Evolutionary conservation across 2,888 invertebrate genomes (phyloP), one percentile per base, ranked within the genome.

Genomic region (Campoplex nolae): DNA sequence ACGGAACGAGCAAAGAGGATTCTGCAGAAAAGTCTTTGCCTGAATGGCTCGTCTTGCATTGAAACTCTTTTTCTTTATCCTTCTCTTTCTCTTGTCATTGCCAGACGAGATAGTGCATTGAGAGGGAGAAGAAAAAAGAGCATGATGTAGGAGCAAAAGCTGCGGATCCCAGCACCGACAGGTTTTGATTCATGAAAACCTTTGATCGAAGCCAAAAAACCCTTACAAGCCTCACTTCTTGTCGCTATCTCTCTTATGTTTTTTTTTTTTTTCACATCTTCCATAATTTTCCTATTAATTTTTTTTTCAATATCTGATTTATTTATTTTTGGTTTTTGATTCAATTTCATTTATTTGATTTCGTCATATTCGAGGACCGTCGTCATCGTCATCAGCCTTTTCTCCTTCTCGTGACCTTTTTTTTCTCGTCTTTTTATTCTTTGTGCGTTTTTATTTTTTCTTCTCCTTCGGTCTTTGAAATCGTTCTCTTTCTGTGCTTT

Each of bases 131-230:
- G 9, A 7, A 42, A 42, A 42, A 42, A 11, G 45, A 45, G 45
- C 13, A 45, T 13, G 45, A 11, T 45, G 11, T 13, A 45, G 11
- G 13, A 45, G 45, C n/a, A 45, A 62, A 75, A 82, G 70, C 77
- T 67, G 48, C 70, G 51, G 16, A 76, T 70, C 35, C 58, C 23
- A 74, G 51, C 75, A 83, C 81, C 38, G 45, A 67, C 51, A 51
- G 54, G 75, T 89, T 88, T 88, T 88, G 88, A 88, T 88, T 89
- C 85, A 88, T 54, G 32, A 77, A 84, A 88, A 90, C 89, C 91
- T 92, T 91, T 92, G 91, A 92, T 91, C 90, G 89, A 87, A 88
- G 88, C 77, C 71, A n/a, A 62, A 32, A 38, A 6, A 62, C 58
- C 76, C 11, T 35, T 56, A 45, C 67, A 38, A 1, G 23, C 35